Base-by-base conservation (phyloP, 2,888 invertebrate species). In the Drosophila paramelanica region DNA sequence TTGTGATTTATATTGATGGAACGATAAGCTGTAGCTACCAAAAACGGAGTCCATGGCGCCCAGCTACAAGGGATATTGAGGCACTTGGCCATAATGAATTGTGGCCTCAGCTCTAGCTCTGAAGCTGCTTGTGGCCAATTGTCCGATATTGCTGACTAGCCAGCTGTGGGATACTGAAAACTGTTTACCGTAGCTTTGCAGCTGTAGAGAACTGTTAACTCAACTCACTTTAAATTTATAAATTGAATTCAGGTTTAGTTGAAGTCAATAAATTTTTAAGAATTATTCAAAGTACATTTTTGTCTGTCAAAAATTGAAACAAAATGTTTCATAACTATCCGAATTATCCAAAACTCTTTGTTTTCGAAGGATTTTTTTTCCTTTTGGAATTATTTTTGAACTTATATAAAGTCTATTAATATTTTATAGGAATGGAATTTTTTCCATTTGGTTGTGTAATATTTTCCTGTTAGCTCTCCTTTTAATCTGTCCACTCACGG, bases 1-100 rank as follows among this genome's bases (percentile, higher is more conserved):
- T 82, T 88, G 74, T 88, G 82, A 83, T 88, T 88, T 86, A 83
- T 88, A 82, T 88, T 87, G 81, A 86, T 81, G 60, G 69, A 78
- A 17, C 74, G 79, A 74, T 74, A 74, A 74, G 74, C 73, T 39
- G 46, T 23, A 23, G 42, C 56, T 27, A 53, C 20, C 17, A 17
- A 38, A 39, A 23, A 42, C 36, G 25, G 25, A 33, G 31, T 8
- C 42, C 31, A 42, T 42, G 51, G 7, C 49, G 57, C 57, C 55
- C 13, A 47, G 36, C 60, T 49, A 59, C 47, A 53, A 46, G 53
- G 81, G 50, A 71, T 84, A 81, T 81, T 55, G 71, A 46, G 31
- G 64, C 68, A 74, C 88, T 81, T 84, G 85, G 45, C 60, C 36
- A 45, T 76, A 81, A 75, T 79, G 79, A 75, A 75, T 75, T 74